phyloP scores from a whole-genome alignment of 2,888 invertebrate genomes.

The Sinopyrophorus schimmeli region DNA sequence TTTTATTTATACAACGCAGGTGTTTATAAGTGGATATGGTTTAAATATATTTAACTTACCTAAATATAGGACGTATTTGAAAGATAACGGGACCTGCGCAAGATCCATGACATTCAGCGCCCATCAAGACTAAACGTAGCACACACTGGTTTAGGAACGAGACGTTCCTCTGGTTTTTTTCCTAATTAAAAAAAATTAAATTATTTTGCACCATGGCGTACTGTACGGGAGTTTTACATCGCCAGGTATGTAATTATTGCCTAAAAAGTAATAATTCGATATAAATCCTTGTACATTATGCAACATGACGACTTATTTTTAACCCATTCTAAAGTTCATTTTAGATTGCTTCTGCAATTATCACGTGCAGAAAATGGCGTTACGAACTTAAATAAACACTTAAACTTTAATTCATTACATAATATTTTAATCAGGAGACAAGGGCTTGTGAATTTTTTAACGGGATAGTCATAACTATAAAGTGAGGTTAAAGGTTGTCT shows the following conservation, averaged over 20 bases:
- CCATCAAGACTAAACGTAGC: slow-evolving; percentile 7
- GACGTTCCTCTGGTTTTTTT: slow-evolving; percentile 18
- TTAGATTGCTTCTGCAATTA: background rate
- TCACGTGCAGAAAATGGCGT: slow-evolving; percentile 26
- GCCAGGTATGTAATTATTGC: slow-evolving; percentile 66
- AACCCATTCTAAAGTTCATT: slow-evolving; percentile 4
- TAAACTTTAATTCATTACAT: slow-evolving; percentile 9
- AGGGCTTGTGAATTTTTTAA: no score
- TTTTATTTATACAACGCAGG: no score
- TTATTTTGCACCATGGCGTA: slow-evolving; percentile 68
- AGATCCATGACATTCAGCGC: background rate
- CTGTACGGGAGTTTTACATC: slow-evolving; percentile 77
- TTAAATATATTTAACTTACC: no score
- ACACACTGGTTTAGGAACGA: slow-evolving; percentile 6
- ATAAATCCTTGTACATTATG: background rate
- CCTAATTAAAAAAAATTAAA: slow-evolving; percentile 7
- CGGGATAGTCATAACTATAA: no score
- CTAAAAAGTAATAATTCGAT: background rate
- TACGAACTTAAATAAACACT: no score
- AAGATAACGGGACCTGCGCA: background rate
- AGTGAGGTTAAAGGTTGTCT: no score
- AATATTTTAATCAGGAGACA: no score
- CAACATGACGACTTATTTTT: slow-evolving; percentile 4
- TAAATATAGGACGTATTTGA: no score
- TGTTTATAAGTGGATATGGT: no score